Conservation (phyloP, 2,113 vertebrate species). For the Malurus cyaneus region DNA sequence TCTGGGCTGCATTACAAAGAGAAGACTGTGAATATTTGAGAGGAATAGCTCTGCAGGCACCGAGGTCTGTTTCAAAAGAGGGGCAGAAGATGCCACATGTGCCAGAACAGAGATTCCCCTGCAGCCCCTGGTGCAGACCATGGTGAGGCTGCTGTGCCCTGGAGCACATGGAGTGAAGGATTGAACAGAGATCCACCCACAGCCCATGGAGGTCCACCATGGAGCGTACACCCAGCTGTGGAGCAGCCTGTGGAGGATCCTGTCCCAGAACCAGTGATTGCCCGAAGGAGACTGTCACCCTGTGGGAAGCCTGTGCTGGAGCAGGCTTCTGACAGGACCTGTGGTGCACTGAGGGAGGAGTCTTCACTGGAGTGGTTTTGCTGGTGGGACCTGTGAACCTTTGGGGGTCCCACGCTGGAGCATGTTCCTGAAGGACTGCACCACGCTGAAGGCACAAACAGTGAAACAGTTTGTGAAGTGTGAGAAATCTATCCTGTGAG, state of each 20-base stretch:
- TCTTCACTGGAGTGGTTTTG: neutral
- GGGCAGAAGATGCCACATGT: neutral
- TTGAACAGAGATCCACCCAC: too few relatives aligned
- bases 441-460: fast-evolving
- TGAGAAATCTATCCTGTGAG: fast-evolving
- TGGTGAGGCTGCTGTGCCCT: too few relatives aligned
- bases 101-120: neutral
- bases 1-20: neutral
- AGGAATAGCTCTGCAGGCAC: neutral
- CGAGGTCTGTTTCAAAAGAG: neutral
- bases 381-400: neutral
- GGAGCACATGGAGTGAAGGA: too few relatives aligned
- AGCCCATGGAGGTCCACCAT: neutral
- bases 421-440: neutral
- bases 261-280: neutral
- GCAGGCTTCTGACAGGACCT: neutral
- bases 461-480: neutral
- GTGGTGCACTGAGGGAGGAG: neutral
- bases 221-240: neutral
- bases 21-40: neutral
- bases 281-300: neutral
- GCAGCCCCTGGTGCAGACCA: neutral
- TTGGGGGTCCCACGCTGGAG: fast-evolving
- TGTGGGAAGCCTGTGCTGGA: neutral
- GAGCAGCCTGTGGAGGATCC: neutral